Conservation (phyloP, 2,113 vertebrate genomes). For the Cynocephalus volans region DNA sequence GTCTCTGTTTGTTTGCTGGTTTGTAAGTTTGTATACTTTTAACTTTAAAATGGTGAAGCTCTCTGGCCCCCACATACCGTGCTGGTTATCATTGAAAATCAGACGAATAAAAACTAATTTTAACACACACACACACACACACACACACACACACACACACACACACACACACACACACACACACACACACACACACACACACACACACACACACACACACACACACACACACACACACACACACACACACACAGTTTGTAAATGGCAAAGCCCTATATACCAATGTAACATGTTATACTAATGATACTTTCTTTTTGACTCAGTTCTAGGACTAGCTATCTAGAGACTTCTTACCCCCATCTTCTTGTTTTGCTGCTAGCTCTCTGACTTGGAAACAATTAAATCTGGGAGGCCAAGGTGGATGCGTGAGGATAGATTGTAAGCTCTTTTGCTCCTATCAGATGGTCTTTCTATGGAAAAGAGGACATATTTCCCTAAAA, state of each 20-base stretch:
- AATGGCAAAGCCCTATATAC: not conserved
- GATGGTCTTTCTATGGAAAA: not conserved
- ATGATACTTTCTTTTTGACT: not conserved
- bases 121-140: not conserved
- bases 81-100: not conserved
- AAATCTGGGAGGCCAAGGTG: not conserved
- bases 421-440: not conserved
- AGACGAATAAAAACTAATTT: conserved; percentile 22
- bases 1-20: not conserved
- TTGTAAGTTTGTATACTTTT: not conserved
- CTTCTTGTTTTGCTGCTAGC: not conserved
- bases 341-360: not conserved
- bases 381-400: not conserved
- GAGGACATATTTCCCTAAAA: not conserved
- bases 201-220: not conserved
- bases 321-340: not conserved
- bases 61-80: not conserved
- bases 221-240: not conserved
- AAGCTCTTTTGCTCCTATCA: not conserved
- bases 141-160: not conserved
- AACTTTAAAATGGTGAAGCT: not conserved
- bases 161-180: too few species aligned
- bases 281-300: not conserved
- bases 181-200: not conserved
- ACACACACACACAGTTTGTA: not conserved